Evolutionary conservation across 2,113 vertebrate genomes (phyloP), one percentile per base, ranked within the genome.

Genomic region (Perca flavescens): DNA sequence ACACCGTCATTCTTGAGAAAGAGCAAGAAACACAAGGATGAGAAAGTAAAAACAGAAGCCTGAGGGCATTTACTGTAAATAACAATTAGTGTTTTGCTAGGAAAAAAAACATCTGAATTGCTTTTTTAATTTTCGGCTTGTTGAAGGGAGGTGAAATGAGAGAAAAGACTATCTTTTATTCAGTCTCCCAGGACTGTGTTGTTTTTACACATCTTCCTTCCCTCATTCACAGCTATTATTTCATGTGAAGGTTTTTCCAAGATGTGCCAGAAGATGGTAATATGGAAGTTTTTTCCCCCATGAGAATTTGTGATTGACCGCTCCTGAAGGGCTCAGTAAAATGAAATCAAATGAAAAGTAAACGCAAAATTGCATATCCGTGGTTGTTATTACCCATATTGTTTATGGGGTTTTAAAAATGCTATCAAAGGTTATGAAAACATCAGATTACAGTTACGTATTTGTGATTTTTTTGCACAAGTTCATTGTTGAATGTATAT

Each of bases 1-100:
- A 95, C 93, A 34, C 94, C 94, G 11, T 95, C 95, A 0, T 95
- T 95, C 85, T 73, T 95, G 75, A 95, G 90, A 46, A 95, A 93
- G 83, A 93, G 86, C 75, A 94, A 93, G 89, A 95, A 95, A 62
- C 93, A 92, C 89, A 91, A 92, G 64, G 92, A 90, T 9, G 87
- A 93, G 74, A 93, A 93, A 28, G 92, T 90, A 31, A 93, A 93
- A 63, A 47, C 63, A 0, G 92, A 94, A 73, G 89, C 84, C n/a
- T 92, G 80, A 89, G 66, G 61, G 25, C 8, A 17, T 75, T 77
- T 73, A 58, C 46, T 67, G 2, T 60, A 34, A 65, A 63, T 2
- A 67, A 43, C 9, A 77, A 17, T 31, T 19, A 67, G 31, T 40
- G 47, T 80, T 75, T 77, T 50, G 36, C 0, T 3, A 6, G 40